A percentile compares a stretch with the other conserved stretches of the same genome.
phyloP scores from a whole-genome alignment of 1,140 invertebrate genomes.

The Neotoxoptera formosana region DNA sequence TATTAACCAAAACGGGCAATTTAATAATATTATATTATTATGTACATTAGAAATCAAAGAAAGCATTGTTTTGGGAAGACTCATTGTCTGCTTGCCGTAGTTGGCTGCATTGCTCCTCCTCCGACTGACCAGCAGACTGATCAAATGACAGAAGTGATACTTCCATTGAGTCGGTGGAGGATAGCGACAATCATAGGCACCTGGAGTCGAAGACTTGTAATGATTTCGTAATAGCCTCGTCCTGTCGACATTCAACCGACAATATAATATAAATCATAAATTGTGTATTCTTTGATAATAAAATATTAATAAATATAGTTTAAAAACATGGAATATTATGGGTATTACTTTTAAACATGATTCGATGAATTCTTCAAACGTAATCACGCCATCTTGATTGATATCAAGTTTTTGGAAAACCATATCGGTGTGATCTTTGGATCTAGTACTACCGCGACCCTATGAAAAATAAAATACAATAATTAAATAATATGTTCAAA shows the following conservation, averaged over 20 bases:
- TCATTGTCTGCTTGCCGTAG: not conserved
- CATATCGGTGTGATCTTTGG: slow-evolving; percentile 80
- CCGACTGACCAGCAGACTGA: slow-evolving; percentile 20
- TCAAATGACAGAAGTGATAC: slow-evolving; percentile 48
- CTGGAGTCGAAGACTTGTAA: slow-evolving; percentile 52
- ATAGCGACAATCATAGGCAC: slow-evolving; percentile 53
- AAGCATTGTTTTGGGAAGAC: slow-evolving; percentile 55
- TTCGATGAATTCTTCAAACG: slow-evolving; percentile 96
- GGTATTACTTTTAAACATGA: slow-evolving; percentile 83
- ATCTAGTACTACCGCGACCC: slow-evolving; percentile 80
- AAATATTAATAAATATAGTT: not conserved
- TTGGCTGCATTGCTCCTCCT: slow-evolving; percentile 24
- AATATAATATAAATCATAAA: not conserved
- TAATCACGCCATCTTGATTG: slow-evolving; percentile 94
- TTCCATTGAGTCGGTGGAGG: slow-evolving; percentile 47
- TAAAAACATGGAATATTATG: not conserved
- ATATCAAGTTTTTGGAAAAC: slow-evolving; percentile 91
- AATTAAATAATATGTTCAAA: not conserved
- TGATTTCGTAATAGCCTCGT: slow-evolving; percentile 43
- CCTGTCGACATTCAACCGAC: not conserved
- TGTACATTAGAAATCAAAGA: slow-evolving; percentile 41
- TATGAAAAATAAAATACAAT: slow-evolving; percentile 60
- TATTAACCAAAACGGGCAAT: not conserved
- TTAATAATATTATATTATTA: not conserved
- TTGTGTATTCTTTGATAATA: not conserved